A percentile compares a stretch with the other conserved stretches of the same genome.
phyloP scores from a whole-genome alignment of 1,140 invertebrate genomes.

The Eulimnadia texana region DNA sequence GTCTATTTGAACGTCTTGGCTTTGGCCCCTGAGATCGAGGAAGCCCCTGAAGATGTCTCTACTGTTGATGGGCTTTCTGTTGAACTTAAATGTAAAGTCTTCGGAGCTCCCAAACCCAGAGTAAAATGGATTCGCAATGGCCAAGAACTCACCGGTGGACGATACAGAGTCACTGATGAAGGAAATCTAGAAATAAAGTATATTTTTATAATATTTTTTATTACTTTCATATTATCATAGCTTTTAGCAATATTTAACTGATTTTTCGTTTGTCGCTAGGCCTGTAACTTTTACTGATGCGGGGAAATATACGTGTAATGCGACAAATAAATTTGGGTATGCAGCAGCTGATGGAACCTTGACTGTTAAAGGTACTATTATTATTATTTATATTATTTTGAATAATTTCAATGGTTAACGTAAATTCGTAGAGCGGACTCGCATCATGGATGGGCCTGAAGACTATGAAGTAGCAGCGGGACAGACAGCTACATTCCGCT shows the following conservation, averaged over 20 bases:
- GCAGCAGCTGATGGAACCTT: slow-evolving; percentile 57
- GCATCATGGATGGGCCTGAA: slow-evolving; percentile 69
- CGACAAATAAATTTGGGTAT: slow-evolving; percentile 80
- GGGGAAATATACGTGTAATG: slow-evolving; percentile 80
- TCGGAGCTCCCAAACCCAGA: slow-evolving; percentile 83
- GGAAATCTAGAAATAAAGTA: slow-evolving; percentile 70
- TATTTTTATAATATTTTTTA: slow-evolving; percentile 2
- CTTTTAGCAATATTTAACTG: neutral
- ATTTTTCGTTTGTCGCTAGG: slow-evolving; percentile 24
- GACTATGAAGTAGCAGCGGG: slow-evolving; percentile 81
- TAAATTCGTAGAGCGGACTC: slow-evolving; percentile 48
- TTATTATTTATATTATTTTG: slow-evolving; percentile 2
- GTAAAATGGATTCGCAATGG: slow-evolving; percentile 84
- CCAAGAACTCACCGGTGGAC: slow-evolving; percentile 66
- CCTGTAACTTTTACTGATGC: slow-evolving; percentile 68
- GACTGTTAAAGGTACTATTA: slow-evolving; percentile 55
- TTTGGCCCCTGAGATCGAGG: slow-evolving; percentile 75
- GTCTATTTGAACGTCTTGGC: slow-evolving; percentile 92
- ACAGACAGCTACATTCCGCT: slow-evolving; percentile 79
- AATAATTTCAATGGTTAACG: slow-evolving; percentile 5
- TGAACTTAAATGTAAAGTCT: slow-evolving; percentile 77
- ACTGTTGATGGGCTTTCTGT: slow-evolving; percentile 72
- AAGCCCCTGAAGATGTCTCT: slow-evolving; percentile 57
- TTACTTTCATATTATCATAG: neutral
- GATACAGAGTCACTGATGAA: slow-evolving; percentile 49